Percentiles rank a stretch among this genome's conserved stretches.
Conservation (phyloP, 2,888 invertebrate species). For the Andricus quercusramuli region DNA sequence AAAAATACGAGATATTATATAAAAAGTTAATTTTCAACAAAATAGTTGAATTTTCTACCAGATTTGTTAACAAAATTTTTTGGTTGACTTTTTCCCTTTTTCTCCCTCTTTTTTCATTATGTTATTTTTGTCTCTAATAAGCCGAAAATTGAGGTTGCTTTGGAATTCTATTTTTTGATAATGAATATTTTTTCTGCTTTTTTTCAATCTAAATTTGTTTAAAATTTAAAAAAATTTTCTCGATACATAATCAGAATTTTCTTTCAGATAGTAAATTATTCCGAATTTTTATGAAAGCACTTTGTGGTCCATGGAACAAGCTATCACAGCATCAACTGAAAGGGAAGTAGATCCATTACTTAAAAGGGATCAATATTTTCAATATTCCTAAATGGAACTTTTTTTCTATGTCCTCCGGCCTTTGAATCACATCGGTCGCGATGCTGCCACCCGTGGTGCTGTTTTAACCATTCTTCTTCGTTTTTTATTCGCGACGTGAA, state of each 20-base stretch:
- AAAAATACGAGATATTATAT: no score
- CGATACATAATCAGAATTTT: constrained; percentile 1
- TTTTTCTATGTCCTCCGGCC: constrained; percentile 41
- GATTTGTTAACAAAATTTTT: no score
- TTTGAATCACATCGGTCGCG: constrained; percentile 47
- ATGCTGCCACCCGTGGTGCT: constrained; percentile 47
- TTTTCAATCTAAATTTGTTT: no score
- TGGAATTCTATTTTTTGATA: no score
- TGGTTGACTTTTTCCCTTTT: no score
- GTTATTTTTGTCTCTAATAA: no score
- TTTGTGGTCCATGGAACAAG: constrained; percentile 40
- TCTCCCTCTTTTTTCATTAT: no score
- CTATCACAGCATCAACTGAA: constrained; percentile 44
- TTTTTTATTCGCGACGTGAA: constrained; percentile 47
- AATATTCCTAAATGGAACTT: constrained; percentile 68
- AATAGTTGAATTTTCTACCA: no score
- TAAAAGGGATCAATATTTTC: constrained; percentile 70
- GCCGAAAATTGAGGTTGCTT: no score
- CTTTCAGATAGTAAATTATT: background rate
- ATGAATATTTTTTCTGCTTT: no score
- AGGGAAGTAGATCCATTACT: constrained; percentile 59
- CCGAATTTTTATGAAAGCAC: background rate
- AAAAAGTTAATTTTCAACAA: no score
- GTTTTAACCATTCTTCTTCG: constrained; percentile 46
- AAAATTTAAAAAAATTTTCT: no score